phyloP scores from a whole-genome alignment of 1,140 invertebrate genomes.

The Zaprionus camerounensis region DNA sequence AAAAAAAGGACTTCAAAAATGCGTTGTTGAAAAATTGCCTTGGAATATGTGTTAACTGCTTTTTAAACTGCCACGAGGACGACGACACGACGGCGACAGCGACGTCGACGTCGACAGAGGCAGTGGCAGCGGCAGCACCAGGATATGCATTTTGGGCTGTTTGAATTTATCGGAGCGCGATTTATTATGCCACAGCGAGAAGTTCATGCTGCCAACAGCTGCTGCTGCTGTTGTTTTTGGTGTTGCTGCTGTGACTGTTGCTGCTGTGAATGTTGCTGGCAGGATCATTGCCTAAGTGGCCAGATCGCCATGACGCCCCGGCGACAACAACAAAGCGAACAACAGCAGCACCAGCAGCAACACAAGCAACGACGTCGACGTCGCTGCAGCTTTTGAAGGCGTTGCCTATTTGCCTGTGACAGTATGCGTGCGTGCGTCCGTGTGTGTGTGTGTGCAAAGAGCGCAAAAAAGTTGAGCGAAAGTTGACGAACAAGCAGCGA shows the following conservation, averaged over 20 bases:
- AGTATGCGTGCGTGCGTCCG: slow-evolving; percentile 37
- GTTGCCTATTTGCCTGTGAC: slow-evolving; percentile 59
- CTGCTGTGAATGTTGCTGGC: slow-evolving; percentile 37
- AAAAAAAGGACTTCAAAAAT: slow-evolving; percentile 69
- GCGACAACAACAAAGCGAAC: slow-evolving; percentile 20
- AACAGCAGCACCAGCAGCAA: not conserved
- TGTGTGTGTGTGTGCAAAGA: slow-evolving; percentile 52
- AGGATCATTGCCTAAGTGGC: slow-evolving; percentile 78
- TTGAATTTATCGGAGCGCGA: slow-evolving; percentile 68
- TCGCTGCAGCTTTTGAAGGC: slow-evolving; percentile 67
- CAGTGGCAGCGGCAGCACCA: slow-evolving; percentile 36
- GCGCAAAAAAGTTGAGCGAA: slow-evolving; percentile 69
- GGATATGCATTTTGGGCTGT: slow-evolving; percentile 67
- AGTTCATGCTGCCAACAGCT: slow-evolving; percentile 63
- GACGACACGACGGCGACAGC: slow-evolving; percentile 74
- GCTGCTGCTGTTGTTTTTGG: slow-evolving; percentile 46
- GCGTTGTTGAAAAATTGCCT: slow-evolving; percentile 83
- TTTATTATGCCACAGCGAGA: slow-evolving; percentile 58
- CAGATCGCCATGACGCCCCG: slow-evolving; percentile 58
- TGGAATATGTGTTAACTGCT: slow-evolving; percentile 84
- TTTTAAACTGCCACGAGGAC: slow-evolving; percentile 84
- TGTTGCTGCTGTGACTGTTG: slow-evolving; percentile 39
- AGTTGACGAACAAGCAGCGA: slow-evolving; percentile 57
- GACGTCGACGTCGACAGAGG: slow-evolving; percentile 48
- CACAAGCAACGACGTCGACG: not conserved